Evolutionary conservation across 37 sponge, comb jelly and placozoan genomes (phyloP).

Genomic region (Crambe crambe): DNA sequence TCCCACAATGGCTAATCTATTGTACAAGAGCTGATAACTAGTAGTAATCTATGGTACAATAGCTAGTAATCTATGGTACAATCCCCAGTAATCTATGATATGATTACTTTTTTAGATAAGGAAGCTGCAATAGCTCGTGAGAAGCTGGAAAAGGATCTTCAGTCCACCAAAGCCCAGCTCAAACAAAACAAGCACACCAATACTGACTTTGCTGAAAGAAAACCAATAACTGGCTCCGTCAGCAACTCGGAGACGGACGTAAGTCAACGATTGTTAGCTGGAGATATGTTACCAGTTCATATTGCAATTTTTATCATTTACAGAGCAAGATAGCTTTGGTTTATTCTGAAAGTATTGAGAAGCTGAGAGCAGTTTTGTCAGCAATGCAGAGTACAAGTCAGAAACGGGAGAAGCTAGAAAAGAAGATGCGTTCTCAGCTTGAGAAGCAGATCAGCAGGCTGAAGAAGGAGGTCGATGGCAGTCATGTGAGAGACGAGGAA

Average conservation of each 20-base stretch:
- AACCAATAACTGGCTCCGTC: background rate
- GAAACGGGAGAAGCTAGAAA: conserved; percentile 70
- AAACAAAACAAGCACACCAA: conserved; percentile 13
- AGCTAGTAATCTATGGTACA: too few species aligned
- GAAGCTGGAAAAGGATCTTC: conserved; percentile 60
- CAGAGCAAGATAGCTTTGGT: conserved; percentile 11
- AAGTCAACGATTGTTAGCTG: background rate
- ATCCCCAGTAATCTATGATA: too few species aligned
- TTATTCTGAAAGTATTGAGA: conserved; percentile 69
- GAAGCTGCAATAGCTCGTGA: conserved; percentile 45
- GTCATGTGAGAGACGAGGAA: background rate
- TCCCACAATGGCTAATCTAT: too few species aligned
- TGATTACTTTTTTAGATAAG: conserved; percentile 35
- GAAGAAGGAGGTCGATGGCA: conserved; percentile 1
- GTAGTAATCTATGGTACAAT: too few species aligned
- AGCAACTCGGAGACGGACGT: conserved; percentile 6
- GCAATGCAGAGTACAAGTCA: conserved; percentile 50
- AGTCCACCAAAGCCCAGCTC: conserved; percentile 32
- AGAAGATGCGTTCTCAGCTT: conserved; percentile 40
- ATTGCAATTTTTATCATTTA: background rate
- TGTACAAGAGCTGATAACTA: too few species aligned
- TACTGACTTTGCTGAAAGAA: background rate
- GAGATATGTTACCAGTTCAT: too few species aligned
- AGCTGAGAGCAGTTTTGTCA: conserved; percentile 30
- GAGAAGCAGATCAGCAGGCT: conserved; percentile 22